Evolutionary conservation across 2,113 vertebrate genomes (phyloP), one percentile per base, ranked within the genome.

Genomic region (Lamprologus sp.): DNA sequence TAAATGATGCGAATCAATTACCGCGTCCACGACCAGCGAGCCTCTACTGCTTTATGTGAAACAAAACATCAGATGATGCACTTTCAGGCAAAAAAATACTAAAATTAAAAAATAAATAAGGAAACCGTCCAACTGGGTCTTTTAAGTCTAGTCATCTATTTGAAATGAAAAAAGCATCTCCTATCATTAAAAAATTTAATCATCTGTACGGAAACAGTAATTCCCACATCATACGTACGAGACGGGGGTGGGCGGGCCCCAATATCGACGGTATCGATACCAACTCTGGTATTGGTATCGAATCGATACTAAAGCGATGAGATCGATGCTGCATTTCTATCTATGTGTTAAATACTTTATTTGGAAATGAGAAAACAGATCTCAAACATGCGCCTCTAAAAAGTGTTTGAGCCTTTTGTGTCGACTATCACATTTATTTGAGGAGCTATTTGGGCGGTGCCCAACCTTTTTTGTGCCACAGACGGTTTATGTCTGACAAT

Each of bases 1-100:
- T 85, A 90, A 91, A 89, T 87, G 83, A 87, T 83, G 86, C 31
- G 60, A 79, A 82, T 54, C 86, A 81, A 65, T 63, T 45, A 70
- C 37, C 70, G 4, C 47, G 47, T 73, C 63, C 65, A 56, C 23
- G 84, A 23, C 84, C 60, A 13, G 60, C 9, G 42, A 92, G 80
- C 26, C 28, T 45, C 35, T 26, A 42, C 77, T 53, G 84, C 42
- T 13, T 28, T 21, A 10, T 26, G 42, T 54, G 47, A 23, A 63
- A 54, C 49, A 60, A 49, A 83, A 56, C 7, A 11, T 37, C 58
- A n/a, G 7, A 28, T 8, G 14, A 21, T 19, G 6, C 28, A 6
- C 26, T 63, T 55, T 4, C 17, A 75, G 77, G 28, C 4, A 6
- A 2, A 53, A 12, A 60, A 40, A 68, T 7, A 12, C 58, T 7